Conservation (phyloP, 2,113 vertebrate species). For the Taxidea taxus region DNA sequence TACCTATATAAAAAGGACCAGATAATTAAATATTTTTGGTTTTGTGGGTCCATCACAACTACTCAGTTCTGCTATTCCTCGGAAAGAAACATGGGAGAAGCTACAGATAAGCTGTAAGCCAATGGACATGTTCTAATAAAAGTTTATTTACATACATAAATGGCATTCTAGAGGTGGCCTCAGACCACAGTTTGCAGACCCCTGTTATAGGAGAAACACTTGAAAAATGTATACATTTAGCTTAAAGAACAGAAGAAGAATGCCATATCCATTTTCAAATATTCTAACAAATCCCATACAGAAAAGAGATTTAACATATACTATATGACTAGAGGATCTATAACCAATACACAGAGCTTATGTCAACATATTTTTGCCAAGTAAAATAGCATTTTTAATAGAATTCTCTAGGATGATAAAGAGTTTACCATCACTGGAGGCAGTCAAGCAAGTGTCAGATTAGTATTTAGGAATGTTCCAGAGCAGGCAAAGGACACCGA, state of each 20-base stretch:
- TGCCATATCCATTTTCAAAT: background rate
- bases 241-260: background rate
- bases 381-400: background rate
- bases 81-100: background rate
- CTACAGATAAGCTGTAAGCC: background rate
- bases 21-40: background rate
- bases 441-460: background rate
- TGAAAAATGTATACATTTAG: background rate
- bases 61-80: background rate
- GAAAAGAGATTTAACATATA: background rate
- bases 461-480: background rate
- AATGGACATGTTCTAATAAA: background rate
- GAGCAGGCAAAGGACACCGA: background rate
- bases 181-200: background rate
- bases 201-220: background rate
- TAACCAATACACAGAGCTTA: background rate
- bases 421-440: background rate
- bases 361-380: background rate
- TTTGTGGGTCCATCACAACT: background rate
- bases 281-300: background rate
- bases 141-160: background rate
- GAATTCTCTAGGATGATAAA: background rate
- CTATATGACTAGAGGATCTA: background rate
- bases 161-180: background rate
- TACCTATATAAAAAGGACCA: background rate